Conservation (phyloP, 2,888 invertebrate species). For the Meganola albula region DNA sequence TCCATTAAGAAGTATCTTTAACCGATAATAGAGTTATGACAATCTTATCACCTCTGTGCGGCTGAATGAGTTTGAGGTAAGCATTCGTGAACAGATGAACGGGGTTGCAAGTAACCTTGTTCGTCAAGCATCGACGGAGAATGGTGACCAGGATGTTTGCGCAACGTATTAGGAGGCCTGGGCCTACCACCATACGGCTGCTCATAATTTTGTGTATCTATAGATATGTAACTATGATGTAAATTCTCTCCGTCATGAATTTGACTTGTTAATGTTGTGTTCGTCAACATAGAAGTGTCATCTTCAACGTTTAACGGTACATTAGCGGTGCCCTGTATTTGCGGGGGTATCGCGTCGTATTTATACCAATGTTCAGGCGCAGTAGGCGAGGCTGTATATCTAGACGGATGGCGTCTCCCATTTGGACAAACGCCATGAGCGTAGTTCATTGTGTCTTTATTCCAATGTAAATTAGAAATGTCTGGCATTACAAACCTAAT, state of each 20-base stretch:
- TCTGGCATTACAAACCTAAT: conserved; percentile 90
- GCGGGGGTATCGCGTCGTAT: conserved; percentile 79
- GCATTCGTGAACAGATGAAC: conserved; percentile 71
- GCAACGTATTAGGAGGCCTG: conserved; percentile 65
- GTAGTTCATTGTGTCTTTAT: conserved; percentile 75
- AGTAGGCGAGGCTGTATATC: conserved; percentile 86
- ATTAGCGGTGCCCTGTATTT: conserved; percentile 72
- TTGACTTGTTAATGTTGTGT: conserved; percentile 79
- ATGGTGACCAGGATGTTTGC: conserved; percentile 63
- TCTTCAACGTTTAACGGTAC: conserved; percentile 75
- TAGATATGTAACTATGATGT: conserved; percentile 83
- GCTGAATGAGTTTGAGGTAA: conserved; percentile 70
- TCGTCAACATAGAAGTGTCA: conserved; percentile 79
- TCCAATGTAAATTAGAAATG: conserved; percentile 79
- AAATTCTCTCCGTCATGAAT: conserved; percentile 80
- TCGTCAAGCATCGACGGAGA: conserved; percentile 71
- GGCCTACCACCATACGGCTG: conserved; percentile 68
- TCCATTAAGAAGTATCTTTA: conserved; percentile 67
- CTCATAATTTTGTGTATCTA: conserved; percentile 77
- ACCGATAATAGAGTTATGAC: conserved; percentile 55
- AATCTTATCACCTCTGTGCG: conserved; percentile 68
- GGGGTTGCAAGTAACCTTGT: conserved; percentile 74
- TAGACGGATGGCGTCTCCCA: conserved; percentile 77
- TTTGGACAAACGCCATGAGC: conserved; percentile 75
- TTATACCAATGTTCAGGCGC: conserved; percentile 85